Conservation (phyloP, 2,797 vertebrate species). For the Ispidina picta region DNA sequence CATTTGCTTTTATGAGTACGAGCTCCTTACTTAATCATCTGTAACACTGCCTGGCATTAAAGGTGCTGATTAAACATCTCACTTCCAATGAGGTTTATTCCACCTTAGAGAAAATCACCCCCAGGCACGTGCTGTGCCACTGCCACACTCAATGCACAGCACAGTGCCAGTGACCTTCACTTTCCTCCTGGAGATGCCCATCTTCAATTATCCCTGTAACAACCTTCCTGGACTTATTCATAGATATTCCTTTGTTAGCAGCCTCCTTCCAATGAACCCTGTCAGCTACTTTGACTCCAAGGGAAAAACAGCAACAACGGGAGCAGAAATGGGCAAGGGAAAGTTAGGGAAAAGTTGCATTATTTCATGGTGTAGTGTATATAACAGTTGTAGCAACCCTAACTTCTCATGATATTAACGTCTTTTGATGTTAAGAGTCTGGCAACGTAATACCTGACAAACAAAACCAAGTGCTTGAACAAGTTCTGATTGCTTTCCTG, state of each 20-base stretch:
- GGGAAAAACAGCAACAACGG: rapidly evolving
- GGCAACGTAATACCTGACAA: not conserved
- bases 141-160: not conserved
- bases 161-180: rapidly evolving
- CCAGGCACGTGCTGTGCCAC: not conserved
- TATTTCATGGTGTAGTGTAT: not conserved
- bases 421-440: not conserved
- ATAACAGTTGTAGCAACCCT: not conserved
- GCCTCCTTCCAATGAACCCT: not conserved
- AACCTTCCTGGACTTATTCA: not conserved
- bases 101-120: not conserved
- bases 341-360: not conserved
- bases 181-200: not conserved
- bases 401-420: not conserved
- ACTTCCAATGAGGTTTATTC: not conserved
- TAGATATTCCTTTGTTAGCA: not conserved
- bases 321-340: not conserved
- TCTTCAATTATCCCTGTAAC: not conserved
- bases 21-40: constrained; percentile 4
- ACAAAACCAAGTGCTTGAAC: not conserved
- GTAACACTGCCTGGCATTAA: not conserved
- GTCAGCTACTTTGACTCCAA: not conserved
- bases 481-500: not conserved
- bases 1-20: constrained; percentile 16
- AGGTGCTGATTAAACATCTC: constrained; percentile 34